These are phyloP conservation scores for Calameuta idolon DNA, from an alignment of 2,888 invertebrate genomes.

Conservation along the genomic window DNA sequence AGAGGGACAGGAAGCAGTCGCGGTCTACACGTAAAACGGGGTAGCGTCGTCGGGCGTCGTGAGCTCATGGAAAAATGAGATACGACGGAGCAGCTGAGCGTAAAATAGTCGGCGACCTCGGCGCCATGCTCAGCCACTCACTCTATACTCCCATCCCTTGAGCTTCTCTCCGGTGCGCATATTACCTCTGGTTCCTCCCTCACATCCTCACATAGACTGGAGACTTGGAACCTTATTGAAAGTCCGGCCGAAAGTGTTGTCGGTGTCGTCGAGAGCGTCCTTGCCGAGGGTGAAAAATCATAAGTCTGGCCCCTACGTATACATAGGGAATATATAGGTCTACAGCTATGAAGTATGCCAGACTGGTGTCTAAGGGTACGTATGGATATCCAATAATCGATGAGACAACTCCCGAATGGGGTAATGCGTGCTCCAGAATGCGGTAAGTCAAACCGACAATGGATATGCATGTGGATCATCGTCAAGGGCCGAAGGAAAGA, in stretches of 20 bases:
- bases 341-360: background rate
- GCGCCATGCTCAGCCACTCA: conserved; percentile 16
- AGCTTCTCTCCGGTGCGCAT: conserved; percentile 16
- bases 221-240: background rate
- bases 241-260: background rate
- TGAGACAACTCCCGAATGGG: background rate
- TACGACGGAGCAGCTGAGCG: conserved; percentile 62
- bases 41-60: background rate
- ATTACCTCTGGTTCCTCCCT: conserved; percentile 5
- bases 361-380: background rate
- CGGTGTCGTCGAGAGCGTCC: background rate
- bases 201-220: background rate
- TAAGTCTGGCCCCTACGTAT: background rate
- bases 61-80: conserved; percentile 58
- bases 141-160: conserved; percentile 1
- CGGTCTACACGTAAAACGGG: background rate
- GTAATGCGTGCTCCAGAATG: background rate
- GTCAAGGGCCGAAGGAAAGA: conserved; percentile 1
- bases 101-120: conserved; percentile 57
- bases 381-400: background rate
- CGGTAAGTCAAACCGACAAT: background rate
- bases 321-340: background rate
- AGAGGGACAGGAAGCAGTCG: conserved; percentile 32
- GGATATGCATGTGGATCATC: conserved; percentile 17
- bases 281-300: background rate